Percentiles rank a stretch among this genome's conserved stretches.
Evolutionary conservation across 2,113 vertebrate species (phyloP).

Genomic region (Gymnobelideus leadbeateri): DNA sequence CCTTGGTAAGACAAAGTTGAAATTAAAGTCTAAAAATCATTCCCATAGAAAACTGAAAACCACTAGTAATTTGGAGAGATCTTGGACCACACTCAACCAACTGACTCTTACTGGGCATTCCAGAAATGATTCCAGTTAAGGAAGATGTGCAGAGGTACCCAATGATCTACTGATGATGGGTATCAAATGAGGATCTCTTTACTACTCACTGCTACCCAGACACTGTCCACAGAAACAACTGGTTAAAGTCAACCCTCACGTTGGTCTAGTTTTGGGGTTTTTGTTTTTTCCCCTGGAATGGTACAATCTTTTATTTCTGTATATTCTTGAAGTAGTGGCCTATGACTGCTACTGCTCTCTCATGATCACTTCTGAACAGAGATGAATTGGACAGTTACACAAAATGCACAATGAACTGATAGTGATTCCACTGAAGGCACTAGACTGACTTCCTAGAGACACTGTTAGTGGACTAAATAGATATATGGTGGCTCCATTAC

Average conservation of each 20-base stretch:
- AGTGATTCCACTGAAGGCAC: background rate
- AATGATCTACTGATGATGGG: background rate
- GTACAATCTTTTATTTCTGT: background rate
- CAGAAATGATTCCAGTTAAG: slow-evolving; percentile 25
- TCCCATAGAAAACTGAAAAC: slow-evolving; percentile 9
- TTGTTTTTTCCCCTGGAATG: background rate
- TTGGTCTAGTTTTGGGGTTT: background rate
- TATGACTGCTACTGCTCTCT: background rate
- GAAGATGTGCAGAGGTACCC: background rate
- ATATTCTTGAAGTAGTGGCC: background rate
- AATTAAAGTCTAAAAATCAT: background rate
- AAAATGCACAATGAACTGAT: background rate
- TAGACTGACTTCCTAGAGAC: background rate
- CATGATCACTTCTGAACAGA: slow-evolving; percentile 6
- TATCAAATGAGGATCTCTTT: slow-evolving; percentile 9
- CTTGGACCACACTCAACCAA: background rate
- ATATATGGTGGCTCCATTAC: background rate
- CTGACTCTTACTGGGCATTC: background rate
- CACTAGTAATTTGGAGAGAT: background rate
- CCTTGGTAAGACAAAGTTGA: slow-evolving; percentile 14
- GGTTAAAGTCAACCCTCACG: background rate
- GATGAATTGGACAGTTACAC: background rate
- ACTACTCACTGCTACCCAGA: background rate
- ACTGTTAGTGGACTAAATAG: background rate
- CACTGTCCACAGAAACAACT: background rate